A percentile compares a stretch with the other conserved stretches of the same genome.
phyloP scores from a whole-genome alignment of 1,140 invertebrate genomes.

The Doryteuthis pealeii region DNA sequence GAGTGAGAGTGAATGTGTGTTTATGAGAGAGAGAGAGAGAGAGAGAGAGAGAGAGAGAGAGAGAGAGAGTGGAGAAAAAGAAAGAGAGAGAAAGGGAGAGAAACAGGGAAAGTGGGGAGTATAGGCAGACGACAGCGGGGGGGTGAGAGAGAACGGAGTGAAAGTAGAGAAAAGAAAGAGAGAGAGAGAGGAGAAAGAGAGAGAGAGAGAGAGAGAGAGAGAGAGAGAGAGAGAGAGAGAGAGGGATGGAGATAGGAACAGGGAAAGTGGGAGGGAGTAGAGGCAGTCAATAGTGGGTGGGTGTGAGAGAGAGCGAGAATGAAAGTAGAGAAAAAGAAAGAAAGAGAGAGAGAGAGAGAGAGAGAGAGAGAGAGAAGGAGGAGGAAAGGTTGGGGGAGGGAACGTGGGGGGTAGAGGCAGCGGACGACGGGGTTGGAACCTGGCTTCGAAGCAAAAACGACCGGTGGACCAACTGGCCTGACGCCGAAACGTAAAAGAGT shows the following conservation, averaged over 20 bases:
- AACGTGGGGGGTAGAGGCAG: background rate
- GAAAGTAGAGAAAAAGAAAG: background rate
- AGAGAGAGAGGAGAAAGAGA: background rate
- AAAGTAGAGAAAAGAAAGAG: background rate
- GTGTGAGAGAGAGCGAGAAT: too few species aligned
- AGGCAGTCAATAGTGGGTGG: background rate
- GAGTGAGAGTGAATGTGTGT: too few species aligned
- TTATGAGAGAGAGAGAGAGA: background rate
- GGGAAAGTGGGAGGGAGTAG: too few species aligned
- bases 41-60: too few species aligned
- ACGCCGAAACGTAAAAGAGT: background rate
- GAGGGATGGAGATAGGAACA: background rate
- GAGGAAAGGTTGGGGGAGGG: background rate
- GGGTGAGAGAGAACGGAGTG: background rate
- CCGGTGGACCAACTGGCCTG: conserved; percentile 3
- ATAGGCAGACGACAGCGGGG: background rate
- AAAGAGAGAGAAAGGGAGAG: too few species aligned
- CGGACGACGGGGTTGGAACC: background rate
- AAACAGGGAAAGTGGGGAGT: background rate
- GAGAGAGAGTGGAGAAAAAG: too few species aligned
- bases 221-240: background rate
- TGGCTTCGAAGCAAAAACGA: background rate
- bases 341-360: background rate
- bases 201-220: background rate
- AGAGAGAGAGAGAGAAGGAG: background rate